Base-by-base conservation (phyloP, 1,140 invertebrate genomes). In the Marisa cornuarietis region DNA sequence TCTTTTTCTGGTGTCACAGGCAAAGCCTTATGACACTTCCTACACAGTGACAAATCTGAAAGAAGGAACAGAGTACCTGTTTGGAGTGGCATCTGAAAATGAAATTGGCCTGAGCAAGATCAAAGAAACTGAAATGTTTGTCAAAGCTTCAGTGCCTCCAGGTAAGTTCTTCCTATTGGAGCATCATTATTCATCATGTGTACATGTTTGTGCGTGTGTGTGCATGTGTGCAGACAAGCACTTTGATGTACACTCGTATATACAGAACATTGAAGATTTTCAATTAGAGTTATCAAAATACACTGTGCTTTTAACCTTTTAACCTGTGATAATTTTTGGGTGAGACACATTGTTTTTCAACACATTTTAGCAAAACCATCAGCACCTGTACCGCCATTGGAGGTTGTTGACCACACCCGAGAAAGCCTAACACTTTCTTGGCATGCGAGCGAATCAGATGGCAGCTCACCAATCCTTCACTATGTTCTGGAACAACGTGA, bases 31-130 rank as follows among this genome's bases (percentile, higher is more conserved):
- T 24, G 93, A 96, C 0, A 96, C 94, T 78, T 96, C 96, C 88
- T 95, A 97, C 83, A 98, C 98, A 90, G 95, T 98, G 83, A 93
- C 65, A n/a, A 78, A 84, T 24, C 93, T 99, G 66, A 94, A 94
- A 51, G 94, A 98, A 62, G 97, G 96, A 54, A 93, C 93, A 82
- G 94, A 96, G n/a, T 99, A 99, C 88, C 94, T 96, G 88, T 99
- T 99, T 93, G 94, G 97, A 80, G 94, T 99, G 9, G 95, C 85
- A 76, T 98, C 98, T 62, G 96, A 98, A 78, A 99, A 99, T 90
- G 96, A 98, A 78, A 95, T 97, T 77, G 98, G 98, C 26, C 93
- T 94, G 76, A 97, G 97, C 82, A 94, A 96, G 84, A 94, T 96
- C 0, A 95, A 94, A 81, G 91, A 94, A 77, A 81, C 84, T 54